Base-by-base conservation (phyloP, 2,888 invertebrate genomes). In the Anorthoa munda region DNA sequence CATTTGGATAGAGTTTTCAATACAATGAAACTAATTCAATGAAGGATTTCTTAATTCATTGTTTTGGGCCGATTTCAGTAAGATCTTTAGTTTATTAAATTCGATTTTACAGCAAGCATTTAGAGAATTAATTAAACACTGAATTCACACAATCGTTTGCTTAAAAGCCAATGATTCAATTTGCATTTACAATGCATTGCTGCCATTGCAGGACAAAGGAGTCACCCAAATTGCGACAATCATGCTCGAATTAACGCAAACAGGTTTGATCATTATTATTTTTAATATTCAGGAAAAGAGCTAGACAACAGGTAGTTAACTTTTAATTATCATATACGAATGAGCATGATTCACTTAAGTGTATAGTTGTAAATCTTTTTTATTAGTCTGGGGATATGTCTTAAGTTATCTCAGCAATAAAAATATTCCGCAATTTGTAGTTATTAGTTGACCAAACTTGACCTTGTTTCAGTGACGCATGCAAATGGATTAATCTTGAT, bases 391-490 rank as follows among this genome's bases (percentile, higher is more conserved):
- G 50, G 65, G 67, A 77, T 75, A 26, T 76, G 65, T 82, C 48
- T 51, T 13, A 56, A 69, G 69, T 55, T 26, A 51, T 71, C 76
- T 64, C 23, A 72, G 58, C 21, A 63, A 61, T 67, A 21, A 72
- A 81, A 79, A 71, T 75, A 66, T 80, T 80, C 79, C 61, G 72
- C 71, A 72, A 87, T 45, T 74, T 77, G 82, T 73, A 72, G 65
- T 81, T 83, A 79, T 80, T 71, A 81, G 69, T 79, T 81, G 66
- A 79, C 72, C 77, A 82, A 82, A 84, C n/a, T n/a, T n/a, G n/a
- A 70, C 58, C 12, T 17, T 53, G 31, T 59, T 58, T 63, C 53
- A 80, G 45, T 81, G 75, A 77, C 74, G 63, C 72, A 83, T 83
- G 75, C 75, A 69, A 72, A 26, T 21, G 21, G 45, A 70, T 48